Percentiles rank a stretch among this genome's conserved stretches.
Conservation (phyloP, 2,888 invertebrate genomes). For the Melinaea menophilus region DNA sequence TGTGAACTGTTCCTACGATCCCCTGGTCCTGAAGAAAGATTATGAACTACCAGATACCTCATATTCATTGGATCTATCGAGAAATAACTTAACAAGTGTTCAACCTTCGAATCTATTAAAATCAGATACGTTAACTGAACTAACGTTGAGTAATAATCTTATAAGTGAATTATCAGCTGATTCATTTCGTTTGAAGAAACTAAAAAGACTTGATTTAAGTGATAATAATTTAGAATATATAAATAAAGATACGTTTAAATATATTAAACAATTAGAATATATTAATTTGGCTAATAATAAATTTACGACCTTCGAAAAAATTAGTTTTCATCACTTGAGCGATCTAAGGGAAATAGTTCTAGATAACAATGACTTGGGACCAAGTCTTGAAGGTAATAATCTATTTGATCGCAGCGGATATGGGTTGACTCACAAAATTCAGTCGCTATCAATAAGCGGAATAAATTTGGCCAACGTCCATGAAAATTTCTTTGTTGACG, state of each 20-base stretch:
- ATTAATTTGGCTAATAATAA: conserved; percentile 67
- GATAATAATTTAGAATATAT: conserved; percentile 58
- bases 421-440: conserved; percentile 57
- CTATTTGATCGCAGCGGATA: conserved; percentile 63
- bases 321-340: conserved; percentile 59
- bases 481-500: conserved; percentile 63
- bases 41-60: conserved; percentile 47
- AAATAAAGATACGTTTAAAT: conserved; percentile 55
- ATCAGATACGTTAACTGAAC: conserved; percentile 47
- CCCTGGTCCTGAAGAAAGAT: conserved; percentile 31
- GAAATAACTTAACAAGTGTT: conserved; percentile 50
- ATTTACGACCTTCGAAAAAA: conserved; percentile 55
- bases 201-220: conserved; percentile 63
- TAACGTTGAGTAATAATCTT: conserved; percentile 53
- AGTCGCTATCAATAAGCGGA: conserved; percentile 53
- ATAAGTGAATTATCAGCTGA: conserved; percentile 48
- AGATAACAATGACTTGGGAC: conserved; percentile 64
- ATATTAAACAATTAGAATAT: conserved; percentile 57
- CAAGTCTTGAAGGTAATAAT: conserved; percentile 47
- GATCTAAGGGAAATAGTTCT: conserved; percentile 61
- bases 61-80: conserved; percentile 57
- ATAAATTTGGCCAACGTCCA: conserved; percentile 51
- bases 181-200: conserved; percentile 51
- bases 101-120: conserved; percentile 40
- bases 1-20: conserved; percentile 56